Conservation (phyloP, 2,113 vertebrate genomes). For the Telmatochromis bifrenatus region DNA sequence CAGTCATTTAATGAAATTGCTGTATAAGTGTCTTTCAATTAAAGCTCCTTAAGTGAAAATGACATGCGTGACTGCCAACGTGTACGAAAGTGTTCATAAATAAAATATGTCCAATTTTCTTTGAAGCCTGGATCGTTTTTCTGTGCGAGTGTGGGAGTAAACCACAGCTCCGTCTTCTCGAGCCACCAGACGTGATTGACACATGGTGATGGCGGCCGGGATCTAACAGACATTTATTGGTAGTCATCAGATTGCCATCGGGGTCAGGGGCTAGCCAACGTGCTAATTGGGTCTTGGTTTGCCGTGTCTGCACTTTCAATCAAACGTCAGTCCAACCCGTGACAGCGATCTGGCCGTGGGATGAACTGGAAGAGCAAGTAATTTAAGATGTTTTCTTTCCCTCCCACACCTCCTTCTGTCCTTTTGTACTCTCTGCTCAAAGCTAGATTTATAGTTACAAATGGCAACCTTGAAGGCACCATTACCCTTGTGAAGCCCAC, state of each 20-base stretch:
- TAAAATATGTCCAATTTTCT: neutral
- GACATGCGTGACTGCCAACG: neutral
- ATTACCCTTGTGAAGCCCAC: constrained; percentile 1
- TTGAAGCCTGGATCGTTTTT: neutral
- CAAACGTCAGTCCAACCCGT: constrained; percentile 19
- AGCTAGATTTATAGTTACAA: constrained; percentile 14
- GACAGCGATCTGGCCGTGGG: constrained; percentile 7
- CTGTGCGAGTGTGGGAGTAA: neutral
- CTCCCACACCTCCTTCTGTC: neutral
- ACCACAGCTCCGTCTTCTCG: neutral
- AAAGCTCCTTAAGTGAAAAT: neutral
- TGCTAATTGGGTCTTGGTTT: constrained; percentile 39
- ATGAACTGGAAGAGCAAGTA: constrained; percentile 17
- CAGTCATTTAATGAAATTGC: constrained; percentile 16
- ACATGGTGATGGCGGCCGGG: neutral
- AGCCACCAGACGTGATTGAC: constrained; percentile 2
- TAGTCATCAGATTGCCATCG: constrained; percentile 38
- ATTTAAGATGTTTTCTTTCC: constrained; percentile 31
- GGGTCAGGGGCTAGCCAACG: constrained; percentile 25
- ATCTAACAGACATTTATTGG: constrained; percentile 45
- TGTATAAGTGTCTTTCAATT: constrained; percentile 23
- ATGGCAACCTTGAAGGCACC: constrained; percentile 21
- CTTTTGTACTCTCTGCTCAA: neutral
- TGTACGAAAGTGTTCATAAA: neutral
- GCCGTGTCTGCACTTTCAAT: constrained; percentile 20